Evolutionary conservation across 23 tunicate genomes (phyloP).

Genomic region (Phallusia fumigata): DNA sequence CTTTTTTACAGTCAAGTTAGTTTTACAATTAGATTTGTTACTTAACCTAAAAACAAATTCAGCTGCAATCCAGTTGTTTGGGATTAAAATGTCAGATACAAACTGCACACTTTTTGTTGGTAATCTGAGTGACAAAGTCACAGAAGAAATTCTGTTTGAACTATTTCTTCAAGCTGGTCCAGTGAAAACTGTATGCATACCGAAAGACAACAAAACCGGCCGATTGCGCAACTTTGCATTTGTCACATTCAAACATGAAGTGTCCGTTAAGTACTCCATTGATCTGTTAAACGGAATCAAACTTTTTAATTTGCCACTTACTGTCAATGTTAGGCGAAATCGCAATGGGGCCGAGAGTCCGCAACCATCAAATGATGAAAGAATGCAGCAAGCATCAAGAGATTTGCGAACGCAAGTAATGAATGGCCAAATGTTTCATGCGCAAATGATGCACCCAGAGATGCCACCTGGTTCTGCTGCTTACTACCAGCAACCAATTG

Average conservation of each 20-base stretch:
- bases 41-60: too few relatives aligned
- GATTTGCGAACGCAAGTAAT: not conserved
- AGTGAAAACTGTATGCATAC: constrained; percentile 63
- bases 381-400: not conserved
- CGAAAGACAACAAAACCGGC: constrained; percentile 55
- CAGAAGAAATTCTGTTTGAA: constrained; percentile 68
- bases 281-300: constrained; percentile 56
- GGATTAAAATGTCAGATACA: constrained; percentile 12
- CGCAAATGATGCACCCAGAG: not conserved
- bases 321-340: constrained; percentile 10
- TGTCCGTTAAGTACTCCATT: constrained; percentile 65
- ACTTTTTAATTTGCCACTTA: constrained; percentile 28
- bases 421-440: not conserved
- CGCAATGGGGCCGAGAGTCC: constrained; percentile 2
- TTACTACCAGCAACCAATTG: not conserved
- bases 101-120: constrained; percentile 74
- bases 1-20: too few relatives aligned
- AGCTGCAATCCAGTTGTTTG: not conserved
- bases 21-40: too few relatives aligned
- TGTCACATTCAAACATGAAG: constrained; percentile 67
- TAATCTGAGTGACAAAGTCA: constrained; percentile 48
- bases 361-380: not conserved
- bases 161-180: constrained; percentile 89
- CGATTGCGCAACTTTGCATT: constrained; percentile 51
- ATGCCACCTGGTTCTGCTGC: not conserved